phyloP scores from a whole-genome alignment of 2,888 invertebrate species.

The Ophion obscuratus region DNA sequence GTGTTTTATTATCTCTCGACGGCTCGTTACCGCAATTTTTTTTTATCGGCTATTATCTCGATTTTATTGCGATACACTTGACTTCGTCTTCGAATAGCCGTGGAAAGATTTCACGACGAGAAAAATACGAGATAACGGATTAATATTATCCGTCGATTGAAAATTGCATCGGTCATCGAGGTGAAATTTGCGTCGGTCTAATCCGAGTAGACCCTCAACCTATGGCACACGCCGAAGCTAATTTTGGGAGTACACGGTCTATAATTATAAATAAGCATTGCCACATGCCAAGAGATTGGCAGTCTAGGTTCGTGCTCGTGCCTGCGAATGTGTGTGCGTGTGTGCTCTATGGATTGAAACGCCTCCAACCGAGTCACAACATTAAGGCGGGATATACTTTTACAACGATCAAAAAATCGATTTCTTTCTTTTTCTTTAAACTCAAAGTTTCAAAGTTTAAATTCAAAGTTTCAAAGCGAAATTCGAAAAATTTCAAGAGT shows the following conservation, averaged over 20 bases:
- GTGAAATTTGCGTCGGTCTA: not conserved
- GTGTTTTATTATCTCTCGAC: constrained; percentile 25
- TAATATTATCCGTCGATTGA: too few species aligned
- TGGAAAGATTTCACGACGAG: not conserved
- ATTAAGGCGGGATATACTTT: too few species aligned
- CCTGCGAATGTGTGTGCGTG: not conserved
- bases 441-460: too few species aligned
- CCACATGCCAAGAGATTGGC: constrained; percentile 3
- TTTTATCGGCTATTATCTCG: not conserved
- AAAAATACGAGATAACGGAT: too few species aligned
- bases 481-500: too few species aligned
- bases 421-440: too few species aligned
- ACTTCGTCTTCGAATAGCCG: not conserved
- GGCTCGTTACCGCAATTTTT: not conserved
- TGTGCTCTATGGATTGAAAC: not conserved
- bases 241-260: constrained; percentile 24
- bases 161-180: not conserved
- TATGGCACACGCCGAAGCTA: not conserved
- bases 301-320: not conserved
- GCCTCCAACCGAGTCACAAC: not conserved
- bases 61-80: not conserved
- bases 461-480: too few species aligned
- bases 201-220: not conserved
- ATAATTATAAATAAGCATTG: constrained; percentile 37
- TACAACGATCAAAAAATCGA: too few species aligned